Percentiles rank a stretch among this genome's conserved stretches.
These are phyloP conservation scores for Tinea trinotella DNA, from an alignment of 2,888 invertebrate species.

Conservation along the genomic window DNA sequence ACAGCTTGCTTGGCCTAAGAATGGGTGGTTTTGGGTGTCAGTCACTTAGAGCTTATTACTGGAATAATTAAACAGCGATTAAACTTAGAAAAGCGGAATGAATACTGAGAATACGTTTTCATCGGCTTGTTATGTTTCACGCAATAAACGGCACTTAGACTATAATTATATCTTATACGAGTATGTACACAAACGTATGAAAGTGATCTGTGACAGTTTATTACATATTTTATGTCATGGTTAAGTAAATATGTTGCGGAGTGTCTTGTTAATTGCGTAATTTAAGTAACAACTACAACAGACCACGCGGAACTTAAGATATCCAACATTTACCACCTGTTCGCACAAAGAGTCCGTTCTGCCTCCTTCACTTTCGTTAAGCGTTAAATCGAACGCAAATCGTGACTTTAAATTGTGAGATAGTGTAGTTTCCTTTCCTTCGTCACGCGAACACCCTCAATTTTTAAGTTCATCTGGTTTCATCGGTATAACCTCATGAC, in stretches of 20 bases:
- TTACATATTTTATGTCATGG: constrained; percentile 13
- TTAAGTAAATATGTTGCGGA: constrained; percentile 10
- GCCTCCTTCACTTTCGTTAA: constrained; percentile 20
- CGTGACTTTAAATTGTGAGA: constrained; percentile 45
- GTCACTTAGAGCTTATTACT: no score
- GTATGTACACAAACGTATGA: not conserved
- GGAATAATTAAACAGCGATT: no score
- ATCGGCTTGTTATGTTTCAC: not conserved
- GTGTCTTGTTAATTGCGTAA: constrained; percentile 10
- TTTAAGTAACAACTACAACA: constrained; percentile 4
- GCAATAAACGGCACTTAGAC: no score
- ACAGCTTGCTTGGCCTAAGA: no score
- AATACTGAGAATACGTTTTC: not conserved
- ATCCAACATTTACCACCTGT: constrained; percentile 16
- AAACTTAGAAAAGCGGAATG: not conserved
- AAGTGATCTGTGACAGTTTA: constrained; percentile 12
- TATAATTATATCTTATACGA: no score
- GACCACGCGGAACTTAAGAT: constrained; percentile 8
- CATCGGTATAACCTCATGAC: not conserved
- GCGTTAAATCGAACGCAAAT: constrained; percentile 45
- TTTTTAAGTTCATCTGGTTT: constrained; percentile 18
- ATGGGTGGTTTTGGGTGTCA: no score
- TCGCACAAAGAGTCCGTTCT: constrained; percentile 12
- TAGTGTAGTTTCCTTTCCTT: constrained; percentile 48
- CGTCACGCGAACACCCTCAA: constrained; percentile 40